Evolutionary conservation across 2,888 invertebrate species (phyloP).

Genomic region (Hyles lineata): DNA sequence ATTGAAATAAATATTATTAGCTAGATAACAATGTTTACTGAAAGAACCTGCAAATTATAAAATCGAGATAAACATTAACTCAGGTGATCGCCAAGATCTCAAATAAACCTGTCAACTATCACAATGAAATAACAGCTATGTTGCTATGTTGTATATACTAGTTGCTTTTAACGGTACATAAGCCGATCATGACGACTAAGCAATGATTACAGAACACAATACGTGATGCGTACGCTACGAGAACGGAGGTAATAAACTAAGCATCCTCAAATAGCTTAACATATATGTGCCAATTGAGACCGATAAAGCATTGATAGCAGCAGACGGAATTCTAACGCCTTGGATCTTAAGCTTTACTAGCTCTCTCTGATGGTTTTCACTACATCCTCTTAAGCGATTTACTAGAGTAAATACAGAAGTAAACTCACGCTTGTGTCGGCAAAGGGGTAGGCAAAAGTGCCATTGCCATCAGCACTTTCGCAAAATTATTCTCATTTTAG

Average conservation of each 20-base stretch:
- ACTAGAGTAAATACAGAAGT: too few species aligned
- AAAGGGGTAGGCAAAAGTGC: too few species aligned
- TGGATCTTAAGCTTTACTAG: slow-evolving; percentile 6
- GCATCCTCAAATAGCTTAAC: not conserved
- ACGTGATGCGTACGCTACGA: not conserved
- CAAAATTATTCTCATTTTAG: too few species aligned
- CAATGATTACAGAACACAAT: not conserved
- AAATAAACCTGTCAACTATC: too few species aligned
- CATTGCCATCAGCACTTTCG: too few species aligned
- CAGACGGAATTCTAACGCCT: not conserved
- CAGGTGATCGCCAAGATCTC: too few species aligned
- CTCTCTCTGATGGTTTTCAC: not conserved
- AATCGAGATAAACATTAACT: too few species aligned
- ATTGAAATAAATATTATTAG: too few species aligned
- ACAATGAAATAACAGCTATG: too few species aligned
- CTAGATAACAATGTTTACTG: too few species aligned
- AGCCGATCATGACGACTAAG: not conserved
- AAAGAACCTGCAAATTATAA: too few species aligned
- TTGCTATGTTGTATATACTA: not conserved
- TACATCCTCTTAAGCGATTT: not conserved
- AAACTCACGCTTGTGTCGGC: too few species aligned
- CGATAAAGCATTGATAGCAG: slow-evolving; percentile 12
- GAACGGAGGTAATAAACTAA: not conserved
- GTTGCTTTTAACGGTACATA: not conserved
- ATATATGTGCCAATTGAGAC: slow-evolving; percentile 10